These are phyloP conservation scores for Lipotes vexillifer DNA, from an alignment of 2,113 vertebrate species.

Conservation along the genomic window DNA sequence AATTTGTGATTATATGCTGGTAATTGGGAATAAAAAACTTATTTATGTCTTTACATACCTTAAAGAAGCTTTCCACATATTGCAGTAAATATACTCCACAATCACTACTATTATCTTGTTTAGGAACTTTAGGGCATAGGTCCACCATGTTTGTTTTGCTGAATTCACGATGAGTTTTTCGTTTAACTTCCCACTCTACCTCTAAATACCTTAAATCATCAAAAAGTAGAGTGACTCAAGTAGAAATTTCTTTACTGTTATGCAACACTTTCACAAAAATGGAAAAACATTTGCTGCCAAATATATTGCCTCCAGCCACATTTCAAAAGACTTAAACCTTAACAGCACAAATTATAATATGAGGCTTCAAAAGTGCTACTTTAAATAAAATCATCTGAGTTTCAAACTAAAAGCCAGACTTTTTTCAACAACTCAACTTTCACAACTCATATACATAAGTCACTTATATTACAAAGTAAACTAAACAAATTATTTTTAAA, in stretches of 20 bases:
- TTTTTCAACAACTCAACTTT: slow-evolving; percentile 21
- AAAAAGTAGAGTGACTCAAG: slow-evolving; percentile 9
- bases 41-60: slow-evolving; percentile 82
- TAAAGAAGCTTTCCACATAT: slow-evolving; percentile 95
- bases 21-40: background rate
- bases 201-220: slow-evolving; percentile 89
- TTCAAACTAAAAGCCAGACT: slow-evolving; percentile 19
- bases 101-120: slow-evolving; percentile 96
- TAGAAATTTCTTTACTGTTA: background rate
- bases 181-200: slow-evolving; percentile 92
- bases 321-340: slow-evolving; percentile 30
- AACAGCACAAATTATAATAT: background rate
- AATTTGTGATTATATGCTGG: background rate
- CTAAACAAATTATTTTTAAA: slow-evolving; percentile 21
- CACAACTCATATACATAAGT: background rate
- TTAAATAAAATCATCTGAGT: slow-evolving; percentile 1
- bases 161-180: slow-evolving; percentile 86
- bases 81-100: slow-evolving; percentile 96
- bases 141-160: slow-evolving; percentile 87
- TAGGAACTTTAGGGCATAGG: slow-evolving; percentile 91
- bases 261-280: slow-evolving; percentile 28
- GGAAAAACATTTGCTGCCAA: background rate
- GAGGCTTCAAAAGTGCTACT: background rate
- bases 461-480: slow-evolving; percentile 26
- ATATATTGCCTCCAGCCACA: slow-evolving; percentile 10